Evolutionary conservation across 2,113 vertebrate species (phyloP).

Genomic region (Chelonoidis abingdonii): DNA sequence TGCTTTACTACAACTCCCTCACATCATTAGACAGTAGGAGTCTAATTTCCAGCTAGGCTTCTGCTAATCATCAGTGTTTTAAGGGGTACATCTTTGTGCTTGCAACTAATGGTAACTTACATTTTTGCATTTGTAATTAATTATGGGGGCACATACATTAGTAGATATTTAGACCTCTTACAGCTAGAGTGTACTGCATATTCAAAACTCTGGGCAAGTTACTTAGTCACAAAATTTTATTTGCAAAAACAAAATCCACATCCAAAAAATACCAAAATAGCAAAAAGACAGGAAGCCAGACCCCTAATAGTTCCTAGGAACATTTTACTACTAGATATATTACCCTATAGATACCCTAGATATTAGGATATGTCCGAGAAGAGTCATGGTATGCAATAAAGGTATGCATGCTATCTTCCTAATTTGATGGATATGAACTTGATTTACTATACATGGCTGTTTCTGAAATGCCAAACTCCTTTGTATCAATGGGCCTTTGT

Average conservation of each 20-base stretch:
- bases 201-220: background rate
- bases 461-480: background rate
- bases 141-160: background rate
- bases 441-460: background rate
- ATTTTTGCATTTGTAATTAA: background rate
- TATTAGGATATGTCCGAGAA: background rate
- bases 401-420: background rate
- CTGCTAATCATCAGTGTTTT: background rate
- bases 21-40: background rate
- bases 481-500: background rate
- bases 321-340: background rate
- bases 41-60: background rate
- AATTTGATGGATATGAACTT: background rate
- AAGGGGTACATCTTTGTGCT: background rate
- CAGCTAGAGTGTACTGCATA: background rate
- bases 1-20: background rate
- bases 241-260: background rate
- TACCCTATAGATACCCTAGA: background rate
- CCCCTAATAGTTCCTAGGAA: background rate
- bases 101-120: background rate
- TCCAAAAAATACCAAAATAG: background rate
- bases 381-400: background rate
- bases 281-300: background rate
- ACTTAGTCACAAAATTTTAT: background rate
- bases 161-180: background rate